Conservation (phyloP, 2,888 invertebrate genomes). For the Dysmachus trigonus region DNA sequence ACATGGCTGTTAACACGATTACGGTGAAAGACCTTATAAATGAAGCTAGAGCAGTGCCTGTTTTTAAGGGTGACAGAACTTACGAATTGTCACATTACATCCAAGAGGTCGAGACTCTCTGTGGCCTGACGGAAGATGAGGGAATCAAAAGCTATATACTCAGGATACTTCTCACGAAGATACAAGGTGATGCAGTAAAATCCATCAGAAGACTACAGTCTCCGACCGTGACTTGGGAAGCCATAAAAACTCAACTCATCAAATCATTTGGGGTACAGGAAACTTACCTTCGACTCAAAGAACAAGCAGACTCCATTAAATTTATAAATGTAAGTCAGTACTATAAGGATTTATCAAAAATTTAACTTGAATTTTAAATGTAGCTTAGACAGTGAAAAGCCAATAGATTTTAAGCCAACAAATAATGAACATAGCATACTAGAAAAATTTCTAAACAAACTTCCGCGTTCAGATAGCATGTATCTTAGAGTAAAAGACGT, state of each 20-base stretch:
- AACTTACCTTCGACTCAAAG: too few relatives aligned
- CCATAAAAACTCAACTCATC: too few relatives aligned
- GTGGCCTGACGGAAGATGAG: neutral
- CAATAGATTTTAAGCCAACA: neutral
- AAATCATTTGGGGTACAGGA: too few relatives aligned
- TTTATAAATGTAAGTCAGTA: slow-evolving; percentile 20
- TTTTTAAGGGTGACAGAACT: slow-evolving; percentile 12
- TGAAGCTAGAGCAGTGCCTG: slow-evolving; percentile 13
- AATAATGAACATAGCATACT: slow-evolving; percentile 30
- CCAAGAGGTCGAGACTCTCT: neutral
- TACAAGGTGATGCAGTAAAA: neutral
- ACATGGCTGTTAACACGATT: neutral
- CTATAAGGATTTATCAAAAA: slow-evolving; percentile 9
- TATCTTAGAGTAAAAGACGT: slow-evolving; percentile 25
- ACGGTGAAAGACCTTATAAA: neutral
- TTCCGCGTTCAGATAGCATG: slow-evolving; percentile 22
- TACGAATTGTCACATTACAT: slow-evolving; percentile 3
- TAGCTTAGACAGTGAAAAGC: neutral
- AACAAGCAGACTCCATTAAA: too few relatives aligned
- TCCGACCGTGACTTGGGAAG: too few relatives aligned
- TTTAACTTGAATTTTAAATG: slow-evolving; percentile 27
- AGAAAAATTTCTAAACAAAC: slow-evolving; percentile 22
- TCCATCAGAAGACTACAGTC: neutral
- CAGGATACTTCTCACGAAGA: neutral
- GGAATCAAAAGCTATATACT: neutral